Conservation (phyloP, 2,113 vertebrate species). For the Mus musculus region GRCm39 chr14:31066501-31067000, state of each 20-base stretch:
- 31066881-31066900: constrained; percentile 35
- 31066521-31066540: constrained; percentile 98
- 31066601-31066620: constrained; percentile 78
- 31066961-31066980: neutral
- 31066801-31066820: constrained; percentile 64
- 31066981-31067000: neutral
- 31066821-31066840: constrained; percentile 79
- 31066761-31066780: constrained; percentile 22
- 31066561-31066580: constrained; percentile 83
- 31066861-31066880: constrained; percentile 55
- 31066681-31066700: constrained; percentile 29
- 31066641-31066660: constrained; percentile 49
- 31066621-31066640: constrained; percentile 79
- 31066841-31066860: constrained; percentile 42
- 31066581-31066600: constrained; percentile 84
- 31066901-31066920: neutral
- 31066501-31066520: constrained; percentile 95
- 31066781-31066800: constrained; percentile 81
- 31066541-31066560: constrained; percentile 96
- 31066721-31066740: constrained; percentile 42
- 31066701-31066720: constrained; percentile 28
- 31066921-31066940: neutral
- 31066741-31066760: constrained; percentile 11
- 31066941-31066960: neutral
- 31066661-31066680: constrained; percentile 10